Evolutionary conservation across 2,888 invertebrate species (phyloP).

Genomic region (Eristalinus sepulchralis): DNA sequence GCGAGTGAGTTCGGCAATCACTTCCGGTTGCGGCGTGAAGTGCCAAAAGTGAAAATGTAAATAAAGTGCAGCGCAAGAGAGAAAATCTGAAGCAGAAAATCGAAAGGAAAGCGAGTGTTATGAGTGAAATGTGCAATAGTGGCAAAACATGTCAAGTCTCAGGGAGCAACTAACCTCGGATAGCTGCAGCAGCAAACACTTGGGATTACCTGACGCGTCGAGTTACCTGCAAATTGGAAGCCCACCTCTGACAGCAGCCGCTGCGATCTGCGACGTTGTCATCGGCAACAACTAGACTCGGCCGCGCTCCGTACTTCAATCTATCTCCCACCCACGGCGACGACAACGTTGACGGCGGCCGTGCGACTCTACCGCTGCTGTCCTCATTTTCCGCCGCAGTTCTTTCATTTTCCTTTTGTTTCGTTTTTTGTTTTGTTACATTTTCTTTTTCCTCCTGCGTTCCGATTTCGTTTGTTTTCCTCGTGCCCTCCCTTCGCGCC

Average conservation of each 20-base stretch:
- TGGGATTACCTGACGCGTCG: conserved; percentile 37
- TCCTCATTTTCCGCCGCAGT: conserved; percentile 37
- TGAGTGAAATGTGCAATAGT: conserved; percentile 58
- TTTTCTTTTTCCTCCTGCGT: conserved; percentile 20
- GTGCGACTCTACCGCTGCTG: conserved; percentile 23
- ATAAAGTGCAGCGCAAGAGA: conserved; percentile 43
- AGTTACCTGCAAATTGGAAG: conserved; percentile 59
- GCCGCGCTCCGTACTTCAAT: background rate
- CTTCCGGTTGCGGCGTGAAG: conserved; percentile 35
- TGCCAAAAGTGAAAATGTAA: conserved; percentile 55
- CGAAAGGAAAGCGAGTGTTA: background rate
- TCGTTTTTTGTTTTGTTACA: conserved; percentile 11
- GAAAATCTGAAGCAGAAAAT: background rate
- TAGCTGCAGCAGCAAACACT: conserved; percentile 46
- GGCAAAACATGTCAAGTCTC: conserved; percentile 54
- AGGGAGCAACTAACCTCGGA: conserved; percentile 55
- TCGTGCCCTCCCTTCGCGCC: background rate
- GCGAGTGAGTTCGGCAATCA: background rate
- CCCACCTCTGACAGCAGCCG: conserved; percentile 50
- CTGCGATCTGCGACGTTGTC: background rate
- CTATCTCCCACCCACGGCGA: conserved; percentile 26
- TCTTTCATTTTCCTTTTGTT: conserved; percentile 1
- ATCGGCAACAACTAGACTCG: conserved; percentile 30
- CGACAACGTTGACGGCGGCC: conserved; percentile 9
- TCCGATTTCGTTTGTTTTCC: background rate